phyloP scores from a whole-genome alignment of 2,888 invertebrate species.

The Macaria liturata region DNA sequence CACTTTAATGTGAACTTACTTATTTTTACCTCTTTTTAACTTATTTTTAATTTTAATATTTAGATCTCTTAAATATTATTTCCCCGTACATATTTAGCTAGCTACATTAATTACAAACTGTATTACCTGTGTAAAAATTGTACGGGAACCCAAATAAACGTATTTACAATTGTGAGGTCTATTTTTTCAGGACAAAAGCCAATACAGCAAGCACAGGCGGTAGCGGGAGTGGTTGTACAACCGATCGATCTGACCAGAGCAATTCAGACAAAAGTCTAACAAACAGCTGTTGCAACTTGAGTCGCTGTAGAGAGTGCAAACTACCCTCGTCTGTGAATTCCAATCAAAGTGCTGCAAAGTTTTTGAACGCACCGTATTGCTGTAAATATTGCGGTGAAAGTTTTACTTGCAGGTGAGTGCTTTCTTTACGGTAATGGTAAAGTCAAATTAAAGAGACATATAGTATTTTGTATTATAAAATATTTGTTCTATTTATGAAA shows the following conservation, averaged over 20 bases:
- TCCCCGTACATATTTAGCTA: not conserved
- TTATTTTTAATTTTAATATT: not conserved
- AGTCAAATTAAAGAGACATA: too few species aligned
- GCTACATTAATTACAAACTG: too few species aligned
- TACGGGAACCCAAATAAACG: too few species aligned
- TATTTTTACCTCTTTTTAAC: too few species aligned
- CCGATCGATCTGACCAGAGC: conserved; percentile 27
- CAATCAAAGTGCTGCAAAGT: conserved; percentile 34
- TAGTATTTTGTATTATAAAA: too few species aligned
- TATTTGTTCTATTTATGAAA: too few species aligned
- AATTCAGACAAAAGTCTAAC: conserved; percentile 51
- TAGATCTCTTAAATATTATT: not conserved
- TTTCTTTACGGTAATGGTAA: not conserved
- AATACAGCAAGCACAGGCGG: conserved; percentile 27
- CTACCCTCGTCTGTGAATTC: conserved; percentile 39
- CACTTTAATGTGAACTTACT: too few species aligned
- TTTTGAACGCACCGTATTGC: conserved; percentile 22
- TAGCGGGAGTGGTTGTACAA: conserved; percentile 22
- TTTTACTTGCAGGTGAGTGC: conserved; percentile 55
- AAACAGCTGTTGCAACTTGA: conserved; percentile 49
- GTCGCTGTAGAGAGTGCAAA: conserved; percentile 32
- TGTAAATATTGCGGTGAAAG: conserved; percentile 63
- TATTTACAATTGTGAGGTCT: not conserved
- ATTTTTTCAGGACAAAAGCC: conserved; percentile 9
- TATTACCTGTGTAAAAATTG: too few species aligned